phyloP scores from a whole-genome alignment of 2,797 vertebrate genomes.

The Emys orbicularis region DNA sequence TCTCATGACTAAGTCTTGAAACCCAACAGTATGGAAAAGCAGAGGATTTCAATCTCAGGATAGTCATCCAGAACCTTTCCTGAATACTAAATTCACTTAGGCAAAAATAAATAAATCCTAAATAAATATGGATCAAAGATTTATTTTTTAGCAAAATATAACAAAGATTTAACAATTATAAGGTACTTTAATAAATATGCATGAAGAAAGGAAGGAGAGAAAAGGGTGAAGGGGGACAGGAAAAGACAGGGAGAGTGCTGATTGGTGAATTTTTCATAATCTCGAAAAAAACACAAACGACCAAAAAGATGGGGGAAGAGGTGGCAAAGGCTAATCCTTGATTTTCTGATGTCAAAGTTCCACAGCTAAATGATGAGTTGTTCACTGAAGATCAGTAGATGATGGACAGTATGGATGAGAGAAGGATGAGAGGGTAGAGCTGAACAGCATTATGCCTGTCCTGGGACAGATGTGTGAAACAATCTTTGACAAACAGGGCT shows the following conservation, averaged over 20 bases:
- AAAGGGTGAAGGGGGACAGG: not conserved
- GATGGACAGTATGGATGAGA: not conserved
- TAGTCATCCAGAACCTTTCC: not conserved
- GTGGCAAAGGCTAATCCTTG: not conserved
- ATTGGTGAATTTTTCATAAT: not conserved
- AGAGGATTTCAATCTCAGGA: not conserved
- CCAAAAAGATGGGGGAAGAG: not conserved
- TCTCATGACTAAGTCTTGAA: not conserved
- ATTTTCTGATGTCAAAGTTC: not conserved
- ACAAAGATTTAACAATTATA: constrained; percentile 5
- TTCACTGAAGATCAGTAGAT: not conserved
- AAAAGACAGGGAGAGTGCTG: not conserved
- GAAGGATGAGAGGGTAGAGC: not conserved
- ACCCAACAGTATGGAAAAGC: not conserved
- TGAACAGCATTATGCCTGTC: not conserved
- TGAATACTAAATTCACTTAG: constrained; percentile 21
- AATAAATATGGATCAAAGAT: not conserved
- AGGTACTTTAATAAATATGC: not conserved
- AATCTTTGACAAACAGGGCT: not conserved
- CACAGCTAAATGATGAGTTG: not conserved
- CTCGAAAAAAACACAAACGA: not conserved
- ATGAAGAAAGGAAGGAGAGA: not conserved
- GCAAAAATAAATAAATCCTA: constrained; percentile 18
- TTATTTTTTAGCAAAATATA: not conserved
- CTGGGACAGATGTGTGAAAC: not conserved